Conservation (phyloP, 2,888 invertebrate genomes). For the Cantharis rufa region DNA sequence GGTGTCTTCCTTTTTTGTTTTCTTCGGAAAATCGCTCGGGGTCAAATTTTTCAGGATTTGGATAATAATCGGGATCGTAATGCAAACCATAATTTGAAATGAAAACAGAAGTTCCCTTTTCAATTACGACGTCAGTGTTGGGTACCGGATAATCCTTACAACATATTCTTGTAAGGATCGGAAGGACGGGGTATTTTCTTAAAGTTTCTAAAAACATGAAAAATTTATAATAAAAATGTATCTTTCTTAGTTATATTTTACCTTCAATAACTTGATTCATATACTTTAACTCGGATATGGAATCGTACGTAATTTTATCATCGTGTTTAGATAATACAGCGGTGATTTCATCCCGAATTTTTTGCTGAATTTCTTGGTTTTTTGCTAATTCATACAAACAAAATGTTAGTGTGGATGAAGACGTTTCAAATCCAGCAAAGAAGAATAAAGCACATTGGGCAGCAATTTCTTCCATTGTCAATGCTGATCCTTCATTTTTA, state of each 20-base stretch:
- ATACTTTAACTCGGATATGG: slow-evolving; percentile 55
- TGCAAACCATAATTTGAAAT: background rate
- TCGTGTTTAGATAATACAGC: slow-evolving; percentile 41
- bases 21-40: background rate
- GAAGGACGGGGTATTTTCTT: background rate
- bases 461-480: slow-evolving; percentile 41
- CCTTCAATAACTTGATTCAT: slow-evolving; percentile 54
- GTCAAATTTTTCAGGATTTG: slow-evolving; percentile 18
- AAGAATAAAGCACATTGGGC: slow-evolving; percentile 56
- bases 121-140: background rate
- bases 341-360: slow-evolving; percentile 52
- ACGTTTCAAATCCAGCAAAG: slow-evolving; percentile 58
- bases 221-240: background rate
- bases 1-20: background rate
- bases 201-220: slow-evolving; percentile 1
- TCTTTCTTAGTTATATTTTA: slow-evolving; percentile 13
- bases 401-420: slow-evolving; percentile 53
- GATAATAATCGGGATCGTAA: background rate
- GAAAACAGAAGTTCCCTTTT: background rate
- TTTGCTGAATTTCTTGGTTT: slow-evolving; percentile 55
- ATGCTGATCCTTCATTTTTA: background rate
- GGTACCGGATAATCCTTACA: background rate
- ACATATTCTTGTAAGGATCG: background rate
- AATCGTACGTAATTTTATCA: slow-evolving; percentile 52
- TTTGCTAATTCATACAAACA: slow-evolving; percentile 19